Conservation (phyloP, 2,888 invertebrate genomes). For the Athalia rosae region DNA sequence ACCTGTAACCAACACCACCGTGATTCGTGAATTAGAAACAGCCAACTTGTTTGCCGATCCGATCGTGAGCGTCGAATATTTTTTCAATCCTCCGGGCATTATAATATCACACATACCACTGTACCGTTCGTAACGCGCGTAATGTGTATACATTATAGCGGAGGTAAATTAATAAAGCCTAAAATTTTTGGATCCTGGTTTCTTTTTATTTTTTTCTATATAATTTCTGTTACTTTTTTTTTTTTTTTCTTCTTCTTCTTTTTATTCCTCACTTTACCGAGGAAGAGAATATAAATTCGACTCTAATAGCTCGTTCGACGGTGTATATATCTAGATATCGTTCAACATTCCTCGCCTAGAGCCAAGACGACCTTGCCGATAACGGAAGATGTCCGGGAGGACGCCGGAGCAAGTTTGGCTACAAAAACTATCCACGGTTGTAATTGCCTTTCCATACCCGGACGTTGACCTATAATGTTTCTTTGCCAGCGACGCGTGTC, state of each 20-base stretch:
- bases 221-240: background rate
- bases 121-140: too few relatives aligned
- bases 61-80: background rate
- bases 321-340: slow-evolving; percentile 41
- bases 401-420: slow-evolving; percentile 41
- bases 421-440: slow-evolving; percentile 40
- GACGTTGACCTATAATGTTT: slow-evolving; percentile 42
- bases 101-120: too few relatives aligned
- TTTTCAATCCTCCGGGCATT: background rate
- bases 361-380: slow-evolving; percentile 43
- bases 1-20: background rate
- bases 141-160: background rate
- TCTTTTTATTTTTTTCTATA: background rate
- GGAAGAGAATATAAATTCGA: background rate
- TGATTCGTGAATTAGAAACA: background rate
- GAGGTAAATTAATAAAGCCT: slow-evolving; percentile 5
- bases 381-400: slow-evolving; percentile 44
- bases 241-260: background rate
- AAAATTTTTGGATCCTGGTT: too few relatives aligned
- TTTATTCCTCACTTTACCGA: background rate
- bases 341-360: slow-evolving; percentile 43
- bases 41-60: background rate
- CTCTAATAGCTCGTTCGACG: slow-evolving; percentile 8
- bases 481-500: slow-evolving; percentile 43
- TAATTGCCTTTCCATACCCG: slow-evolving; percentile 43